These are phyloP conservation scores for Nyctibius grandis DNA, from an alignment of 2,797 vertebrate species.

Conservation along the genomic window DNA sequence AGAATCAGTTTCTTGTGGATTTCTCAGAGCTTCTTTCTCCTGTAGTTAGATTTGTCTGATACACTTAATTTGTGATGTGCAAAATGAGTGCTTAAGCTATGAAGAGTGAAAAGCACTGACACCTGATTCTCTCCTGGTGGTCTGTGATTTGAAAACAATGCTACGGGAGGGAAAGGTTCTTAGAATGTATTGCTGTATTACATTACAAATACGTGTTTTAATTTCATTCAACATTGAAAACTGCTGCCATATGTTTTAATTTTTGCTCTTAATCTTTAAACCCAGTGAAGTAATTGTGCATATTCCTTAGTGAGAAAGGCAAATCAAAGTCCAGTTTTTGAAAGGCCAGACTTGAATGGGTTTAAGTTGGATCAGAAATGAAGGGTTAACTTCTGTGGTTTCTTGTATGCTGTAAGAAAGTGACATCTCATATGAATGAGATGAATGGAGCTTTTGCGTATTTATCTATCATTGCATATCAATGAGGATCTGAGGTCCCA, in stretches of 20 bases:
- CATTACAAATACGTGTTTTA: not conserved
- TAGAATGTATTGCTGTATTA: not conserved
- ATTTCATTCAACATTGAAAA: not conserved
- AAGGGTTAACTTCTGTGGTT: not conserved
- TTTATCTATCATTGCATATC: not conserved
- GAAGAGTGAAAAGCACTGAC: not conserved
- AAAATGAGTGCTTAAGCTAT: not conserved
- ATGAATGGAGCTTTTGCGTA: not conserved
- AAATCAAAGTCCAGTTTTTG: not conserved
- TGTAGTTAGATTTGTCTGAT: not conserved
- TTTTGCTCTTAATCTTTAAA: not conserved
- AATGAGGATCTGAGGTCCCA: not conserved
- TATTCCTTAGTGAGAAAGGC: not conserved
- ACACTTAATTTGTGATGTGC: not conserved
- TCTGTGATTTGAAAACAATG: not conserved
- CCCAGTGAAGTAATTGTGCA: not conserved
- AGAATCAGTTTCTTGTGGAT: not conserved
- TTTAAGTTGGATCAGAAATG: not conserved
- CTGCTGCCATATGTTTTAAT: not conserved
- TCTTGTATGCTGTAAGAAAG: not conserved
- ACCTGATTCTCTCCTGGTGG: not conserved
- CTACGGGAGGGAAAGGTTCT: accelerated
- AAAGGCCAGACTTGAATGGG: not conserved
- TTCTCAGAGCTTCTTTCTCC: not conserved
- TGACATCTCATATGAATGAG: not conserved